Evolutionary conservation across 1,140 invertebrate species (phyloP), one percentile per base, ranked within the genome.

Genomic region (Harpegnathos saltator): DNA sequence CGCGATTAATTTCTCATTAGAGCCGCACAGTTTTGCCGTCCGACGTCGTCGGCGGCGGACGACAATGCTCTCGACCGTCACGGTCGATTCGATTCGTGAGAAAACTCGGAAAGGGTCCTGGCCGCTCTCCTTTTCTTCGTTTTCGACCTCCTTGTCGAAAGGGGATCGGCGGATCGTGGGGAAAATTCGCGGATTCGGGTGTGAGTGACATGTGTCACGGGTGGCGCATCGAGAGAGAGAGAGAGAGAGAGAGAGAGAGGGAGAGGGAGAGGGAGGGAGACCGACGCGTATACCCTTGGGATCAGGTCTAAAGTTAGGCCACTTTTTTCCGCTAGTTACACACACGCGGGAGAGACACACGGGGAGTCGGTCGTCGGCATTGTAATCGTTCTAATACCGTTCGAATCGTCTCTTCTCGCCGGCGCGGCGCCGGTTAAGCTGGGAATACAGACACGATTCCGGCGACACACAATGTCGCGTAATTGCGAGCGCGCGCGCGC

Each of bases 161-260:
- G 52, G 75, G 75, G 69, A 71, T 72, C 12, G 59, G 69, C 80
- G 52, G 80, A 82, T 73, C 78, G 77, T 63, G 61, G 78, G 81
- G 81, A 69, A n/a, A 62, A 71, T 83, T 65, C 48, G 65, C 81
- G 48, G 71, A 83, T 86, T 73, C 52, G 73, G 82, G 68, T 84
- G 74, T 86, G 84, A 86, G 72, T 84, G 82, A 86, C 84, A 82
- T 86, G 59, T 86, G 84, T 86, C 84, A 86, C 7, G 38, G 59
- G 61, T 50, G 81, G 48, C 26, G 52, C 65, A 65, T 29, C 63
- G 33, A 54, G 38, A 44, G n/a, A n/a, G n/a, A n/a, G n/a, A n/a
- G n/a, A n/a, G n/a, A n/a, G n/a, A n/a, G n/a, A n/a, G n/a, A n/a
- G n/a, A n/a, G n/a, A n/a, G n/a, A n/a, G n/a, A n/a, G n/a, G n/a